These are phyloP conservation scores for Esperia sulphurella DNA, from an alignment of 2,888 invertebrate genomes.

Conservation along the genomic window DNA sequence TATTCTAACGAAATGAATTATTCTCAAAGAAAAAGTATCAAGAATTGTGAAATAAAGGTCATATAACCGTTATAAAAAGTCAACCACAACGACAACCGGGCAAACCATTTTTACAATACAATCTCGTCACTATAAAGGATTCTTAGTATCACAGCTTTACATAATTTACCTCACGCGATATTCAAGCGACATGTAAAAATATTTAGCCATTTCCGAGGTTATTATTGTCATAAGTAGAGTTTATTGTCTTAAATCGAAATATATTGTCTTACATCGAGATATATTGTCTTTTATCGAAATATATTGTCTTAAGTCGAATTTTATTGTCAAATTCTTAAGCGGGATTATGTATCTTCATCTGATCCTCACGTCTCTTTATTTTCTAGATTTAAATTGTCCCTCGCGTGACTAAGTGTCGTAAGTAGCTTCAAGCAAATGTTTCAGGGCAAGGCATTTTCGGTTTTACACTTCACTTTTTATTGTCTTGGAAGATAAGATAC, in stretches of 20 bases:
- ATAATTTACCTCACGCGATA: conserved; percentile 53
- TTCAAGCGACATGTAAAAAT: conserved; percentile 56
- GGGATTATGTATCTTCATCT: too few relatives aligned
- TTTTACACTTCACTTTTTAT: too few relatives aligned
- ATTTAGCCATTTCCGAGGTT: conserved; percentile 40
- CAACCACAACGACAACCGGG: conserved; percentile 17
- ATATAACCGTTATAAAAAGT: conserved; percentile 19
- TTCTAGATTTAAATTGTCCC: too few relatives aligned
- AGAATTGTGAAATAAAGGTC: conserved; percentile 32
- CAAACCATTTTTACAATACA: conserved; percentile 41
- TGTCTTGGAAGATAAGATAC: too few relatives aligned
- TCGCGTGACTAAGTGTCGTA: too few relatives aligned
- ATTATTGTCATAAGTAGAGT: conserved; percentile 18
- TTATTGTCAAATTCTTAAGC: too few relatives aligned
- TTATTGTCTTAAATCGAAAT: conserved; percentile 24
- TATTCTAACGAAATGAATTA: too few relatives aligned
- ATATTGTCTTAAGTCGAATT: not conserved
- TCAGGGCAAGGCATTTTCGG: too few relatives aligned
- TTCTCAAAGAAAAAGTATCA: conserved; percentile 47
- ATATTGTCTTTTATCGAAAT: not conserved
- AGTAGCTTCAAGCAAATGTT: too few relatives aligned
- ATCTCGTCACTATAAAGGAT: conserved; percentile 41
- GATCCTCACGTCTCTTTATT: too few relatives aligned
- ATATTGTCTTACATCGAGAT: conserved; percentile 13
- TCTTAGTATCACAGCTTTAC: conserved; percentile 59